Evolutionary conservation across 2,113 vertebrate species (phyloP).

Genomic region (Cepphus grylle): DNA sequence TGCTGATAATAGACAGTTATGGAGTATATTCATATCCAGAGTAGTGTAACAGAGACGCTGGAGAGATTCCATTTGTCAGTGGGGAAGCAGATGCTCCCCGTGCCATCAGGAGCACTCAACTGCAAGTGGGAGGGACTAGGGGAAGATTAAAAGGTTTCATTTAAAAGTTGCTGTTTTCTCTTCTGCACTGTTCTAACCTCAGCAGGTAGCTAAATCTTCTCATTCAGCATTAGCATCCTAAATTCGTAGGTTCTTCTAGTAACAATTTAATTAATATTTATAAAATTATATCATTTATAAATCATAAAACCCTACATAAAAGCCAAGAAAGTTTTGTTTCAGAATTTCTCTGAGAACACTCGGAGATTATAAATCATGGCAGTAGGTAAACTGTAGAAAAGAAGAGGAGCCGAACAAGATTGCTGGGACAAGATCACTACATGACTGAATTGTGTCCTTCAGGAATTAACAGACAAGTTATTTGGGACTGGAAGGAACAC

Average conservation of each 20-base stretch:
- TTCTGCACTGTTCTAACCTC: not conserved
- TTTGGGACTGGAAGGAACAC: not conserved
- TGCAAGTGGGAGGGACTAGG: rapidly evolving
- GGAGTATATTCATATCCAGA: not conserved
- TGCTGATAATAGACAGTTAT: not conserved
- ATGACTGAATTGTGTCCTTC: not conserved
- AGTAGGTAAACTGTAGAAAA: not conserved
- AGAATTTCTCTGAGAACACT: not conserved
- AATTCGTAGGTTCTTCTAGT: not conserved
- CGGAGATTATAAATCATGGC: not conserved
- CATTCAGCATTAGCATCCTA: not conserved
- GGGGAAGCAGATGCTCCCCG: not conserved
- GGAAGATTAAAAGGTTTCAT: not conserved
- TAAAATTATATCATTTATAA: not conserved
- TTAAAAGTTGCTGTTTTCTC: not conserved
- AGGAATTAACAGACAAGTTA: not conserved
- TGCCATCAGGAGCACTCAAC: not conserved
- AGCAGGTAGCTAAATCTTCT: not conserved
- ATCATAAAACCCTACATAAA: not conserved
- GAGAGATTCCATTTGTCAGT: not conserved
- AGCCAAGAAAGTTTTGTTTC: not conserved
- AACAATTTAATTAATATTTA: not conserved
- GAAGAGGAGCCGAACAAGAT: not conserved
- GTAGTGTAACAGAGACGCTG: not conserved
- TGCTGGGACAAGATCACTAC: not conserved